These are phyloP conservation scores for Tylochromis polylepis DNA, from an alignment of 2,113 vertebrate species.

Conservation along the genomic window DNA sequence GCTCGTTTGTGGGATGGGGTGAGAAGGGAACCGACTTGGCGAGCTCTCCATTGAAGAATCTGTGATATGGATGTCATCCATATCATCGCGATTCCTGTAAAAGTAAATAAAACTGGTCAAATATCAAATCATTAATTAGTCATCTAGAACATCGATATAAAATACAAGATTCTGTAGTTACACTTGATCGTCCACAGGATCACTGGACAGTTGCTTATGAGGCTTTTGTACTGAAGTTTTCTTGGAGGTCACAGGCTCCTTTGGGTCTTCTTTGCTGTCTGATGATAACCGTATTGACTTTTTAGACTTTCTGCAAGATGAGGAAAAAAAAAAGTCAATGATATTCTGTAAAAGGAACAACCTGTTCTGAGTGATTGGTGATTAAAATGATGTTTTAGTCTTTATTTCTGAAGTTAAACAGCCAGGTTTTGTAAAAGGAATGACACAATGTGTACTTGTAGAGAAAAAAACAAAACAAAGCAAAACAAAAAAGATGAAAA, in stretches of 20 bases:
- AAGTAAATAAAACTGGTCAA: not conserved
- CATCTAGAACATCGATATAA: not conserved
- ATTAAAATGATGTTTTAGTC: not conserved
- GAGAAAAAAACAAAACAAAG: no score
- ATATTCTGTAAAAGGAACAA: not conserved
- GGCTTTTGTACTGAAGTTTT: not conserved
- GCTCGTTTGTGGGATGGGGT: not conserved
- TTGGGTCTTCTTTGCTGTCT: conserved; percentile 28
- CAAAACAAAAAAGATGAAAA: no score
- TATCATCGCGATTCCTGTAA: not conserved
- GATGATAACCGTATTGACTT: not conserved
- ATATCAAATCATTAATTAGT: not conserved
- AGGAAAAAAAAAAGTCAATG: not conserved
- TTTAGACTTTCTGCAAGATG: not conserved
- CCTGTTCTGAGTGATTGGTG: not conserved
- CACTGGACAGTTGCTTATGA: not conserved
- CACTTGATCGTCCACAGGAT: not conserved
- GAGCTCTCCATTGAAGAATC: conserved; percentile 23
- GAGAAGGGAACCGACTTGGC: not conserved
- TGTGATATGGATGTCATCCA: not conserved
- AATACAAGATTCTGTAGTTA: not conserved
- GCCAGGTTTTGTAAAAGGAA: not conserved
- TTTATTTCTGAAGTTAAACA: not conserved
- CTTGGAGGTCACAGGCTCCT: not conserved
- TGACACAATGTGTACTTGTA: not conserved